Evolutionary conservation across 2,888 invertebrate genomes (phyloP).

Genomic region (Laspeyria flexula): DNA sequence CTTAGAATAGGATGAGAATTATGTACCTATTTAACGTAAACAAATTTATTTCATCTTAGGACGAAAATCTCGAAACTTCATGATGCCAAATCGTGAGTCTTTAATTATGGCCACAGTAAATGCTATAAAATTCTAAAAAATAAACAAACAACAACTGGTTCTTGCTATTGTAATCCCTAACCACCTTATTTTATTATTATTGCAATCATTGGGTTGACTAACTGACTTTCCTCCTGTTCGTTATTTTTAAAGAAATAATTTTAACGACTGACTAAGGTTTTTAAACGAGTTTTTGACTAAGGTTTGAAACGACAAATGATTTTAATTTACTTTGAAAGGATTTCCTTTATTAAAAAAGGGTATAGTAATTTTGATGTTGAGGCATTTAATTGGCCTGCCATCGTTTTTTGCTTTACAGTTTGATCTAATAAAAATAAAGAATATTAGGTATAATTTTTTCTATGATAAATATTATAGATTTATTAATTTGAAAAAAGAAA

Average conservation of each 20-base stretch:
- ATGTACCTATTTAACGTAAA: no score
- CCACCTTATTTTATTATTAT: neutral
- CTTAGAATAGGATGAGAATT: no score
- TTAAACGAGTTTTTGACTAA: neutral
- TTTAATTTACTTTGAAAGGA: constrained; percentile 1
- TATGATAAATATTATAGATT: no score
- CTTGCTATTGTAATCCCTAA: no score
- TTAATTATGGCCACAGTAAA: no score
- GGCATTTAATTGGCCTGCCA: neutral
- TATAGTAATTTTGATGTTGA: neutral
- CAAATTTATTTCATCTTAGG: no score
- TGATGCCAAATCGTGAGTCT: no score
- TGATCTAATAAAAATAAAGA: neutral
- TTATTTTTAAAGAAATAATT: neutral
- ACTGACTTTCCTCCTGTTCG: neutral
- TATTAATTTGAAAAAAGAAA: neutral
- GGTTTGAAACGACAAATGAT: neutral
- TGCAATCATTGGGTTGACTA: neutral
- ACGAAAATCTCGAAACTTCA: no score
- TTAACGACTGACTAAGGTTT: neutral
- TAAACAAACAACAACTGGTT: no score
- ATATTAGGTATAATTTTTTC: neutral
- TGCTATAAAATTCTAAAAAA: no score
- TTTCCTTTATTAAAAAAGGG: neutral
- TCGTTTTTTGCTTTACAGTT: neutral